Conservation (phyloP, 2,888 invertebrate genomes). For the Polyploca ridens region DNA sequence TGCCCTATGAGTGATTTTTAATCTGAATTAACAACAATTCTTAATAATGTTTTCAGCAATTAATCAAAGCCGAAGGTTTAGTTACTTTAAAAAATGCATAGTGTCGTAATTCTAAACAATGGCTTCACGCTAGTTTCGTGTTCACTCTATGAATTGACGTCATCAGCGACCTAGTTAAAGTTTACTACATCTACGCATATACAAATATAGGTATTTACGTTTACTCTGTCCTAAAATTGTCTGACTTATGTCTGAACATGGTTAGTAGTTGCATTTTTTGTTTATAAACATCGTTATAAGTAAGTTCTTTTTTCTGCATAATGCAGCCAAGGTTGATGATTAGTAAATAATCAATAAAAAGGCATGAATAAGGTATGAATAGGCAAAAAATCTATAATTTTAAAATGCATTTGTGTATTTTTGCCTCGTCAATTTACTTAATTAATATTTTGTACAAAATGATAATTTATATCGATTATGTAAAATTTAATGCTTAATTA, state of each 20-base stretch:
- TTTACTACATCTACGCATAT: slow-evolving; percentile 13
- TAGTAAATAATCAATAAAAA: too few species aligned
- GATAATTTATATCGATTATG: not conserved
- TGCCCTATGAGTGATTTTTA: too few species aligned
- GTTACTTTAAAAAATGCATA: not conserved
- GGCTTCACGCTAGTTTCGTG: slow-evolving; percentile 17
- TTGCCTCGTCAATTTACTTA: too few species aligned
- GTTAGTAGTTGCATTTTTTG: not conserved
- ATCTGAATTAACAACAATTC: too few species aligned
- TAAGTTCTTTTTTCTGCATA: too few species aligned
- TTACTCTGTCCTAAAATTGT: slow-evolving; percentile 14
- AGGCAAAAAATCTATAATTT: too few species aligned
- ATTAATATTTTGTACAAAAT: too few species aligned
- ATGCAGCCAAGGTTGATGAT: too few species aligned
- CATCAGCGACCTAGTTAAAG: slow-evolving; percentile 20
- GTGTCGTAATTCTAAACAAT: not conserved
- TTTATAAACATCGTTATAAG: too few species aligned
- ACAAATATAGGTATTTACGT: slow-evolving; percentile 9
- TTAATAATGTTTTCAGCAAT: slow-evolving; percentile 12
- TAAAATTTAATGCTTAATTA: not conserved
- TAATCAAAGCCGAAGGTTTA: not conserved
- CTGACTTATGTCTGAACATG: slow-evolving; percentile 3
- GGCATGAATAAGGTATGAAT: too few species aligned
- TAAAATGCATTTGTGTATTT: too few species aligned
- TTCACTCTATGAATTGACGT: slow-evolving; percentile 37